These are phyloP conservation scores for Vidua chalybeata DNA, from an alignment of 2,113 vertebrate genomes.

Conservation along the genomic window DNA sequence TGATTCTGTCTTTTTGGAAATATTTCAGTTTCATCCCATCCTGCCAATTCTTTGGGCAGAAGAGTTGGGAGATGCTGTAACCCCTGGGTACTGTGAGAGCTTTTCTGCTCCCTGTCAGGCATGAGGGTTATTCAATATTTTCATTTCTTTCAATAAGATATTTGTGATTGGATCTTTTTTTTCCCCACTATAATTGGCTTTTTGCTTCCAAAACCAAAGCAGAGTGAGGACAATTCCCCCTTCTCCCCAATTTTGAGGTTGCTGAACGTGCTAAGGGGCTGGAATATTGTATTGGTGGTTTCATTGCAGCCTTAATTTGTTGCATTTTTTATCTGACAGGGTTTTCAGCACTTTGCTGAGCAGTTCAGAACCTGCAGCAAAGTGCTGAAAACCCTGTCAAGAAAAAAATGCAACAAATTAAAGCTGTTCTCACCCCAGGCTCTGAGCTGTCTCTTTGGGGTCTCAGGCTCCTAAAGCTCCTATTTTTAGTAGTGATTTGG, in stretches of 20 bases:
- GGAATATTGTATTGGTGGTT: neutral
- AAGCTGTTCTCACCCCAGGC: neutral
- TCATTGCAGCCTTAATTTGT: neutral
- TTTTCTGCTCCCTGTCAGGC: neutral
- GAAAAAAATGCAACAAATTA: neutral
- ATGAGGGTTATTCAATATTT: neutral
- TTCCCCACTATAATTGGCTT: accelerated
- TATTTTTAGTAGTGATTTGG: slow-evolving; percentile 1
- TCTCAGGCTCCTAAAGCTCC: neutral
- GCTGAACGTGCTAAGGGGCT: neutral
- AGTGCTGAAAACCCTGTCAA: neutral
- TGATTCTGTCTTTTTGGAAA: neutral
- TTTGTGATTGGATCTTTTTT: neutral
- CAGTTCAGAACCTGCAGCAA: neutral
- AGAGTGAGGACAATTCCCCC: accelerated
- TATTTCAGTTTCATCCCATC: neutral
- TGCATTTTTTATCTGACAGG: neutral
- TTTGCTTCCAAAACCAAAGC: neutral
- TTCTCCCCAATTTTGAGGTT: neutral
- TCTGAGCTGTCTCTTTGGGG: neutral
- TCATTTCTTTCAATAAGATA: neutral
- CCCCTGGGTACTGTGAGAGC: neutral
- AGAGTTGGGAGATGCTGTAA: neutral
- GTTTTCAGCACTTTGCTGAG: neutral
- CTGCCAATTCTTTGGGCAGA: neutral